These are phyloP conservation scores for Phylloscopus whistleri DNA, from an alignment of 2,113 vertebrate genomes.

Conservation along the genomic window DNA sequence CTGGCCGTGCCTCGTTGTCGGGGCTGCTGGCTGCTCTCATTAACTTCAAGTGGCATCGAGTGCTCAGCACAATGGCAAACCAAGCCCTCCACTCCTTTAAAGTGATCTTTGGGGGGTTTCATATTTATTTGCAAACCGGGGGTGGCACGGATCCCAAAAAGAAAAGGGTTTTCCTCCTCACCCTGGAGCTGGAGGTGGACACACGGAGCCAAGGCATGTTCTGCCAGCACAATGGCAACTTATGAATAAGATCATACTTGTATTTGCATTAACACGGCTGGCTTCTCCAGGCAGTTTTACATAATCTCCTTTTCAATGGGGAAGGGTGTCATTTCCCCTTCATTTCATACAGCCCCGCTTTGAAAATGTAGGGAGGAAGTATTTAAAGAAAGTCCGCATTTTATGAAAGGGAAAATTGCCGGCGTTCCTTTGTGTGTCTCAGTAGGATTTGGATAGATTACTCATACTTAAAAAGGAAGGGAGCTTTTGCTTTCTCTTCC, in stretches of 20 bases:
- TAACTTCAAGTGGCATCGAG: constrained; percentile 50
- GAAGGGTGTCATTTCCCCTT: constrained; percentile 79
- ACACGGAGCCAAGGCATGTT: constrained; percentile 47
- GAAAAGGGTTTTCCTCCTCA: neutral
- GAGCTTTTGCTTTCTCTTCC: constrained; percentile 73
- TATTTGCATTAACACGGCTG: constrained; percentile 73
- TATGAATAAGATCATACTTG: constrained; percentile 75
- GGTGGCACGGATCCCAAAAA: rapidly evolving
- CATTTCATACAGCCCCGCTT: constrained; percentile 74
- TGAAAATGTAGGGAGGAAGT: constrained; percentile 78
- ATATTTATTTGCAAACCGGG: constrained; percentile 28
- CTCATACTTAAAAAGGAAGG: constrained; percentile 78
- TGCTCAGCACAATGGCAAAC: constrained; percentile 30
- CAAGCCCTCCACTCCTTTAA: constrained; percentile 18
- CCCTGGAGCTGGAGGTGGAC: neutral
- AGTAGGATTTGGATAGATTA: constrained; percentile 80
- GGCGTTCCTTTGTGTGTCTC: constrained; percentile 71
- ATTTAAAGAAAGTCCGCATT: constrained; percentile 75
- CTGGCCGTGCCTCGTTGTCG: neutral
- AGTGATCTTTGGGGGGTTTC: constrained; percentile 19
- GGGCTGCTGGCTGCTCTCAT: constrained; percentile 44
- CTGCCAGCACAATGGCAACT: constrained; percentile 55
- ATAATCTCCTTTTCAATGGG: constrained; percentile 80
- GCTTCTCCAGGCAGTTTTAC: constrained; percentile 75
- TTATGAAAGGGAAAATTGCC: constrained; percentile 80